Evolutionary conservation across 2,113 vertebrate genomes (phyloP).

Genomic region (Axis porcinus): DNA sequence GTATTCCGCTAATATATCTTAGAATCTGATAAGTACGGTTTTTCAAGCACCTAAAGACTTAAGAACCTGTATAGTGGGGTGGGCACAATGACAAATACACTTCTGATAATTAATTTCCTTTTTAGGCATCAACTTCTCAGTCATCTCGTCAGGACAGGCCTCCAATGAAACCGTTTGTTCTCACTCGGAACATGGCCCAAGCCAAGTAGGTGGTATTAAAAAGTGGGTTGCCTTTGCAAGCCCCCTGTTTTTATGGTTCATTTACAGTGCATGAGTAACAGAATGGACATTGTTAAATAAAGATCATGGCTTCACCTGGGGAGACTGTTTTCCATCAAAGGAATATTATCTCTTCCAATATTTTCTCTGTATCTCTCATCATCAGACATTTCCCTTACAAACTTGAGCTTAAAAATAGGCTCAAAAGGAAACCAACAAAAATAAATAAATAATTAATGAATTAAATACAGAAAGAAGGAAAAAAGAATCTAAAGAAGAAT

Average conservation of each 20-base stretch:
- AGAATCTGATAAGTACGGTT: neutral
- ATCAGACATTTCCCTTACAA: neutral
- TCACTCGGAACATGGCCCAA: conserved; percentile 90
- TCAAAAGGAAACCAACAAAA: neutral
- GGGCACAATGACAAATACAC: neutral
- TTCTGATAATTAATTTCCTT: conserved; percentile 60
- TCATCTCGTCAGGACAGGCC: conserved; percentile 70
- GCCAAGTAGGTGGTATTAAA: conserved; percentile 80
- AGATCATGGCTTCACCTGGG: neutral
- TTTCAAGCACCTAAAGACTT: conserved; percentile 15
- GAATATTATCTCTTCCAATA: neutral
- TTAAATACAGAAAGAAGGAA: neutral
- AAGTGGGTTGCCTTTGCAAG: neutral
- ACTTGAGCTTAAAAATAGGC: neutral
- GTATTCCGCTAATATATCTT: neutral
- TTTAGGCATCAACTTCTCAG: conserved; percentile 71
- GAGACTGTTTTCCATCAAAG: neutral
- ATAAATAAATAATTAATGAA: neutral
- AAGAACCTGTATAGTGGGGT: neutral
- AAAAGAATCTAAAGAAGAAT: neutral
- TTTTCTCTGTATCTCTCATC: neutral
- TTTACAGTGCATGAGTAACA: neutral
- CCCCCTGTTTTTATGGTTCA: neutral
- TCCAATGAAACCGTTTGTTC: conserved; percentile 91
- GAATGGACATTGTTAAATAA: neutral